Evolutionary conservation across 2,888 invertebrate species (phyloP).

Genomic region (Ichneumon xanthorius): DNA sequence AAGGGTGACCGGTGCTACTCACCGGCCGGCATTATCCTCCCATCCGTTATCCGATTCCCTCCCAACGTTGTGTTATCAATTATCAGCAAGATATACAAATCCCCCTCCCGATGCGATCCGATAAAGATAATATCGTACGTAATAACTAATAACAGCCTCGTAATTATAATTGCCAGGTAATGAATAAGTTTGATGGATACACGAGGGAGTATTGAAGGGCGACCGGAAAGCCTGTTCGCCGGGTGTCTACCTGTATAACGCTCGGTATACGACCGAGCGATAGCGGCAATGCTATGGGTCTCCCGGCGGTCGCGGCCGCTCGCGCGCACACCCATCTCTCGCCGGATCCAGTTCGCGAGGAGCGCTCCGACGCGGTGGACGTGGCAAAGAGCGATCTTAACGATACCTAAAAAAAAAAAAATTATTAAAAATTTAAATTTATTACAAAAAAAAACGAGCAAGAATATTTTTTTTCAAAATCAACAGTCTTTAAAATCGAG

Average conservation of each 20-base stretch:
- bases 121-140: slow-evolving; percentile 45
- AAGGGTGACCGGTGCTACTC: not conserved
- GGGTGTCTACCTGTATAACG: slow-evolving; percentile 46
- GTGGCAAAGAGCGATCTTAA: slow-evolving; percentile 70
- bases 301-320: slow-evolving; percentile 75
- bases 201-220: slow-evolving; percentile 45
- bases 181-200: slow-evolving; percentile 45
- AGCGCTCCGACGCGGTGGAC: slow-evolving; percentile 81
- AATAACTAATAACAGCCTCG: slow-evolving; percentile 25
- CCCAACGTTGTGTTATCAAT: slow-evolving; percentile 11
- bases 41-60: not conserved
- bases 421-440: not conserved
- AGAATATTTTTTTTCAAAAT: too few species aligned
- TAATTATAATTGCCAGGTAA: slow-evolving; percentile 59
- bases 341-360: slow-evolving; percentile 81
- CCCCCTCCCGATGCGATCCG: not conserved
- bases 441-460: not conserved
- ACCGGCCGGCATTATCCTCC: not conserved
- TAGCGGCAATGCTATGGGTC: slow-evolving; percentile 72
- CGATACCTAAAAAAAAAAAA: slow-evolving; percentile 7
- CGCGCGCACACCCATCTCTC: slow-evolving; percentile 65
- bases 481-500: too few species aligned
- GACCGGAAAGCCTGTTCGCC: slow-evolving; percentile 64
- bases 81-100: slow-evolving; percentile 31
- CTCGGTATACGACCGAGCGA: slow-evolving; percentile 45